A percentile compares a stretch with the other conserved stretches of the same genome.
These are phyloP conservation scores for Centruroides vittatus DNA, from an alignment of 1,140 invertebrate species.

Conservation along the genomic window DNA sequence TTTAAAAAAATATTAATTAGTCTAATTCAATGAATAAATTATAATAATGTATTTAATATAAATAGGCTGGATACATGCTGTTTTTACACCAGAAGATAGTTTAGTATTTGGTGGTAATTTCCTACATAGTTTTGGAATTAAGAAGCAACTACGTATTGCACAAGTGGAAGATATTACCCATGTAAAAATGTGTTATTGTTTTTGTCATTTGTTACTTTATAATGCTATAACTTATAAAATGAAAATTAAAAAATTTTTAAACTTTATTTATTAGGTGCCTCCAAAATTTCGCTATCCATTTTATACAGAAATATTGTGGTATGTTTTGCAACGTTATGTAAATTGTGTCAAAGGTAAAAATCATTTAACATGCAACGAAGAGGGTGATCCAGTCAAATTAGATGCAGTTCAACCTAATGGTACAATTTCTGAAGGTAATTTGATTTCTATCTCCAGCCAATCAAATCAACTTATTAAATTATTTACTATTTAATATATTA, in stretches of 20 bases:
- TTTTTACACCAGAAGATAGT: constrained; percentile 88
- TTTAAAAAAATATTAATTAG: no score
- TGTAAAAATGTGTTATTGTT: background rate
- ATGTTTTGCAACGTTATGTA: constrained; percentile 85
- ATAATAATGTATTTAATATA: no score
- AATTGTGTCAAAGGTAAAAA: constrained; percentile 69
- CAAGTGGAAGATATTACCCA: constrained; percentile 84
- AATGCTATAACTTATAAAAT: background rate
- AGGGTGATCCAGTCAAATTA: background rate
- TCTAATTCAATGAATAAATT: no score
- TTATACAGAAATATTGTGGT: constrained; percentile 96
- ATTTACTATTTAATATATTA: no score
- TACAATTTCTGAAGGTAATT: no score
- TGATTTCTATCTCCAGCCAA: no score
- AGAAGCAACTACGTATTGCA: constrained; percentile 49
- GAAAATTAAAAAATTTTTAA: background rate
- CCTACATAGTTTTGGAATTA: constrained; percentile 74
- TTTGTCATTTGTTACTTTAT: background rate
- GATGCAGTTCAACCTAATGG: background rate
- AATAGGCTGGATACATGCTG: constrained; percentile 92
- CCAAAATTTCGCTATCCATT: constrained; percentile 97
- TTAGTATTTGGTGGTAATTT: constrained; percentile 97
- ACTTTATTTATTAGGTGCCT: constrained; percentile 46
- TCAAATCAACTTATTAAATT: no score
- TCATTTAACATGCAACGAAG: constrained; percentile 37